These are phyloP conservation scores for Tarsius wallacei DNA, from an alignment of 2,797 vertebrate species.

Conservation along the genomic window DNA sequence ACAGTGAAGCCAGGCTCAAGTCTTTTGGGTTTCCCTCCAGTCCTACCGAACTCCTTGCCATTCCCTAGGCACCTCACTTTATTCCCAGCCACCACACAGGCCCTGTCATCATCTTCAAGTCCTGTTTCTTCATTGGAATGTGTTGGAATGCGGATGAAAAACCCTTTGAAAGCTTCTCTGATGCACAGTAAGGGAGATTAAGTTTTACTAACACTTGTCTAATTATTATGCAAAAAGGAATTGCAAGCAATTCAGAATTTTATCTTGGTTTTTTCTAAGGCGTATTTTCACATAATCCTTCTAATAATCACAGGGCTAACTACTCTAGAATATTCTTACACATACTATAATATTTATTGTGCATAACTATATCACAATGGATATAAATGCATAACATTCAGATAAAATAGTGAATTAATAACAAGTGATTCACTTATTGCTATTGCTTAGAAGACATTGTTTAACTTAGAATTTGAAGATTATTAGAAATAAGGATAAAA, in stretches of 20 bases:
- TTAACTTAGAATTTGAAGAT: neutral
- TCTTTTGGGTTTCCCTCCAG: neutral
- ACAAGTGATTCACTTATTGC: neutral
- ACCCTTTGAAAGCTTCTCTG: neutral
- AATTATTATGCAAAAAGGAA: neutral
- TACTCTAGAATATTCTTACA: neutral
- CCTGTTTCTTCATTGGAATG: neutral
- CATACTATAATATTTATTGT: neutral
- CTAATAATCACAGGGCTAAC: neutral
- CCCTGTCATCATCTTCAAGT: neutral
- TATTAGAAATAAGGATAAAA: neutral
- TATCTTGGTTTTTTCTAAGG: neutral
- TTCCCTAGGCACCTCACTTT: too few species aligned
- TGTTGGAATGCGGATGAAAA: neutral
- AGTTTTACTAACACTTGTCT: neutral
- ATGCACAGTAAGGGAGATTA: neutral
- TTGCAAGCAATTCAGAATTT: neutral
- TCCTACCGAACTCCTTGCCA: too few species aligned
- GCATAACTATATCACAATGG: neutral
- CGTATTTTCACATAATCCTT: neutral
- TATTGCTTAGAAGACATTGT: neutral
- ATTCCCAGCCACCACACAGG: neutral
- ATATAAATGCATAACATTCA: neutral
- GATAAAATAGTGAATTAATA: neutral
- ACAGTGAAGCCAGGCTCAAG: accelerated